Percentiles rank a stretch among this genome's conserved stretches.
Conservation (phyloP, 35 echinoderm and acorn worm species). For the Lytechinus variegatus region DNA sequence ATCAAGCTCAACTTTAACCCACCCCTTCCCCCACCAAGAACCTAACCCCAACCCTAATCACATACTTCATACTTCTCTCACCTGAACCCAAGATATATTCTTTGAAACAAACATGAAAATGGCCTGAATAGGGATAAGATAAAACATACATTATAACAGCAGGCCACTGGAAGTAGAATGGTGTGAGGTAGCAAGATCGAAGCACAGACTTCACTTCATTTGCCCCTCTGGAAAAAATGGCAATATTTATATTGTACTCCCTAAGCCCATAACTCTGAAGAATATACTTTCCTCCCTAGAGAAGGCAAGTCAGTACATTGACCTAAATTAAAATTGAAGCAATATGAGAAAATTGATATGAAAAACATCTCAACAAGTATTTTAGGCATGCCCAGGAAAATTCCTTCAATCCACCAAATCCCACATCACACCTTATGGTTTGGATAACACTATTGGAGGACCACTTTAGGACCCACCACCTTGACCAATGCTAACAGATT, state of each 20-base stretch:
- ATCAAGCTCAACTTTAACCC: too few relatives aligned
- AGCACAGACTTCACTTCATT: not conserved
- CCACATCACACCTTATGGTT: not conserved
- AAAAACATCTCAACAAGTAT: not conserved
- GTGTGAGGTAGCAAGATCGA: not conserved
- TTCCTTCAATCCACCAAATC: not conserved
- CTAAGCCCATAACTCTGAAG: slow-evolving; percentile 9
- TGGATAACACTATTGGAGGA: not conserved
- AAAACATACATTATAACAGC: too few relatives aligned
- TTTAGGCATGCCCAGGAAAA: not conserved
- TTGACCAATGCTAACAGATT: slow-evolving; percentile 12
- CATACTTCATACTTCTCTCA: too few relatives aligned
- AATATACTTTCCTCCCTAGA: slow-evolving; percentile 10
- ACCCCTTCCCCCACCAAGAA: too few relatives aligned
- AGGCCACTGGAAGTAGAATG: not conserved
- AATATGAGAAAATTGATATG: not conserved
- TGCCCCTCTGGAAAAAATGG: not conserved
- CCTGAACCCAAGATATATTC: too few relatives aligned
- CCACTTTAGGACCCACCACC: not conserved
- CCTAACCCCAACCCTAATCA: too few relatives aligned
- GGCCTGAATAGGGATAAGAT: too few relatives aligned
- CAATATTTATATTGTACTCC: slow-evolving; percentile 3
- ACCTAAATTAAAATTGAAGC: not conserved
- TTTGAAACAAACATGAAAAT: too few relatives aligned
- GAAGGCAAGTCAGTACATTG: not conserved